phyloP scores from a whole-genome alignment of 1,140 invertebrate species.

The Drosophila mayri region DNA sequence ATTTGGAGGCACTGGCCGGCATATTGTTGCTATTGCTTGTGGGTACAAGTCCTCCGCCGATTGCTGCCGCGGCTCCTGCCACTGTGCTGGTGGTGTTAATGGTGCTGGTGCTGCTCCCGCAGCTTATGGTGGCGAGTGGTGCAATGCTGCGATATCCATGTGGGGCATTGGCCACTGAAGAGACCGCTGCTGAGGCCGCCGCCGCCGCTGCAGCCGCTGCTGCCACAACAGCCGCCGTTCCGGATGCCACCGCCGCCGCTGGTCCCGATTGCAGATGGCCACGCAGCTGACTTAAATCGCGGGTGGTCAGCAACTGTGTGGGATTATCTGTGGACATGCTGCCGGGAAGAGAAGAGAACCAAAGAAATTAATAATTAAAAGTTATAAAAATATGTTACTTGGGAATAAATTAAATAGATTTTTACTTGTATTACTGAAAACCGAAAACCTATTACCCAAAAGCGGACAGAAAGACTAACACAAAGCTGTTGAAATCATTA shows the following conservation, averaged over 20 bases:
- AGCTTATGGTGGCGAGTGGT: slow-evolving; percentile 26
- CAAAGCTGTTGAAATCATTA: neutral
- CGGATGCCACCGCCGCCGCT: slow-evolving; percentile 18
- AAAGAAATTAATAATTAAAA: neutral
- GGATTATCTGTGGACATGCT: slow-evolving; percentile 85
- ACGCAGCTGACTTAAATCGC: slow-evolving; percentile 75
- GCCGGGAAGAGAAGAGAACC: slow-evolving; percentile 12
- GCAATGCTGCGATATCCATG: slow-evolving; percentile 44
- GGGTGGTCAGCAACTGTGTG: slow-evolving; percentile 73
- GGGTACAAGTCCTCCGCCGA: slow-evolving; percentile 9
- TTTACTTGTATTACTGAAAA: neutral
- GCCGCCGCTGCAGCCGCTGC: slow-evolving; percentile 18
- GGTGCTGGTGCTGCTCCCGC: slow-evolving; percentile 36
- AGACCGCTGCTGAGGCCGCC: slow-evolving; percentile 10
- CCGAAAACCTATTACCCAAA: neutral
- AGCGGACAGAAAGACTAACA: neutral
- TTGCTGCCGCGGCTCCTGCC: slow-evolving; percentile 37
- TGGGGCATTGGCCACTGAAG: slow-evolving; percentile 12
- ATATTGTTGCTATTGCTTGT: slow-evolving; percentile 42
- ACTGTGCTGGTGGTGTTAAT: slow-evolving; percentile 44
- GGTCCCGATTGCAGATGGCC: slow-evolving; percentile 55
- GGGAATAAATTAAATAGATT: neutral
- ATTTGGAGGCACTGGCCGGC: slow-evolving; percentile 71
- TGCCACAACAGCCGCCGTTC: slow-evolving; percentile 22
- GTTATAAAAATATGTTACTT: neutral